These are phyloP conservation scores for Spicauda simplicius DNA, from an alignment of 2,888 invertebrate genomes.

Conservation along the genomic window DNA sequence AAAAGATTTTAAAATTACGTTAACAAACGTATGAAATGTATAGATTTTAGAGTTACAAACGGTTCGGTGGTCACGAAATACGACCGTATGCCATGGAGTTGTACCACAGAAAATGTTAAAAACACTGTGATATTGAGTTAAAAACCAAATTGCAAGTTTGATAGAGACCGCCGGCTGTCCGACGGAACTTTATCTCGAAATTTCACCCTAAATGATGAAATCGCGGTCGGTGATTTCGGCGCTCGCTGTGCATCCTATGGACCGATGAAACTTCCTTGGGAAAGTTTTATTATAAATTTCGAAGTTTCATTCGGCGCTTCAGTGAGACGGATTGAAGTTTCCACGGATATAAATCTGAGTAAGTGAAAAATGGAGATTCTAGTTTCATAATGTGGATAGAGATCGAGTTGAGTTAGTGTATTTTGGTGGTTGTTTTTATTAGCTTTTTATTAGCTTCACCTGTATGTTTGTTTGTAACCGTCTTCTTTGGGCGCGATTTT, in stretches of 20 bases:
- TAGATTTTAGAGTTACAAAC: too few relatives aligned
- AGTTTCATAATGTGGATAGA: slow-evolving; percentile 30
- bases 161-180: slow-evolving; percentile 33
- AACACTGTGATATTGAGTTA: too few relatives aligned
- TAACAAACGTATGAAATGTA: too few relatives aligned
- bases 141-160: slow-evolving; percentile 35
- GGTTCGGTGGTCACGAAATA: too few relatives aligned
- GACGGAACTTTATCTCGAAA: slow-evolving; percentile 37
- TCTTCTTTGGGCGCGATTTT: too few relatives aligned
- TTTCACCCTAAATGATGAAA: slow-evolving; percentile 40
- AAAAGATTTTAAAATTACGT: too few relatives aligned
- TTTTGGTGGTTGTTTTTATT: slow-evolving; percentile 1
- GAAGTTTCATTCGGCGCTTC: slow-evolving; percentile 40
- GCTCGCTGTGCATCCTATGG: slow-evolving; percentile 40
- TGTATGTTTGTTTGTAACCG: too few relatives aligned
- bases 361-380: slow-evolving; percentile 41
- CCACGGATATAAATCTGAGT: slow-evolving; percentile 38
- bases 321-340: slow-evolving; percentile 45
- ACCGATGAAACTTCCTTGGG: slow-evolving; percentile 40
- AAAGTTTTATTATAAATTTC: slow-evolving; percentile 46
- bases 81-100: too few relatives aligned
- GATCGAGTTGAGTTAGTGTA: neutral
- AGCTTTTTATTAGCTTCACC: too few relatives aligned
- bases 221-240: slow-evolving; percentile 39
- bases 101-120: too few relatives aligned